These are phyloP conservation scores for Taurulus bubalis DNA, from an alignment of 2,113 vertebrate genomes.

Conservation along the genomic window DNA sequence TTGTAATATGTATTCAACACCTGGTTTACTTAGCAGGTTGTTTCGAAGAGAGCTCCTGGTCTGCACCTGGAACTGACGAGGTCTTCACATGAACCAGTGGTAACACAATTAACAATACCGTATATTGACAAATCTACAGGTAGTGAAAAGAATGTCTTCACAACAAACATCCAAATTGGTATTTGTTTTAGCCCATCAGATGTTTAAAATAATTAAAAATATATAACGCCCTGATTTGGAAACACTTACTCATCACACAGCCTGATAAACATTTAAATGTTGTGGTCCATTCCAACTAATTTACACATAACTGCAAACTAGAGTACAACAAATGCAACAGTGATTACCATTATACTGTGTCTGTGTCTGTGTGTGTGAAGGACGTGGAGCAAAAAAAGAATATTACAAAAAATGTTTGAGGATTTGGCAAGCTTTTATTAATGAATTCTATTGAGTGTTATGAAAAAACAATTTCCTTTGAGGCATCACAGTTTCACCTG, in stretches of 20 bases:
- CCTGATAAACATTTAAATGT: constrained; percentile 1
- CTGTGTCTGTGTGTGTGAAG: not conserved
- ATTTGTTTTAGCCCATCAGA: not conserved
- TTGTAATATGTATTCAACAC: too few relatives aligned
- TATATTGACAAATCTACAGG: not conserved
- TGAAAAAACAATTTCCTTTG: constrained; percentile 26
- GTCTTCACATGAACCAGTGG: not conserved
- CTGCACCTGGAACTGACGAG: not conserved
- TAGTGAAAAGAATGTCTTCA: not conserved
- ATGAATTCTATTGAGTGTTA: constrained; percentile 23
- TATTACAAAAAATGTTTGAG: not conserved
- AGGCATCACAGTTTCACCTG: constrained; percentile 24
- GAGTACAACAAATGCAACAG: not conserved
- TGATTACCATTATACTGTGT: constrained; percentile 8
- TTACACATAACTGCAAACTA: constrained; percentile 8
- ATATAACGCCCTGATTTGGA: constrained; percentile 3
- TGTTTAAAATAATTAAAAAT: not conserved
- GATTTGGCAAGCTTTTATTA: constrained; percentile 7
- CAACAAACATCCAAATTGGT: not conserved
- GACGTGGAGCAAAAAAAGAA: not conserved
- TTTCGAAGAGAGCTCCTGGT: not conserved
- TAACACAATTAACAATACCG: not conserved
- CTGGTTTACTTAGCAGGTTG: not conserved
- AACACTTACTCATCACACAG: constrained; percentile 12
- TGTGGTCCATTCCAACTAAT: constrained; percentile 15